Evolutionary conservation across 2,888 invertebrate genomes (phyloP).

Genomic region (Amphimallon solstitiale): DNA sequence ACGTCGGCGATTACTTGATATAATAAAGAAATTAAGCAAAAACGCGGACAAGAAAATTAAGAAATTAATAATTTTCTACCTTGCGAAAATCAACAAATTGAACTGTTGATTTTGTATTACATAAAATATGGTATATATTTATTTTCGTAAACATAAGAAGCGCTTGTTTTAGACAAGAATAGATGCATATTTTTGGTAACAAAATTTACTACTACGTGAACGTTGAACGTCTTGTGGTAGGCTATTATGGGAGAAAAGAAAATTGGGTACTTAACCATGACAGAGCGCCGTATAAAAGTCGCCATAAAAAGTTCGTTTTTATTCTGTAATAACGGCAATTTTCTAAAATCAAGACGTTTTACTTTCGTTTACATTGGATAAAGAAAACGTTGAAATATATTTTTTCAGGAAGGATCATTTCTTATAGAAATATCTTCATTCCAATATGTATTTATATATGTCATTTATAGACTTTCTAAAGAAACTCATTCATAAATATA

Average conservation of each 20-base stretch:
- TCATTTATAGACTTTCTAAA: too few relatives aligned
- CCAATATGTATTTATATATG: too few relatives aligned
- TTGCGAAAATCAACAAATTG: too few relatives aligned
- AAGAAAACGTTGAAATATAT: slow-evolving; percentile 16
- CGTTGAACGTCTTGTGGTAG: slow-evolving; percentile 2
- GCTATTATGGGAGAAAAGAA: slow-evolving; percentile 17
- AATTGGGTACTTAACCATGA: slow-evolving; percentile 32
- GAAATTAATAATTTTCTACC: too few relatives aligned
- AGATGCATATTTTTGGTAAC: slow-evolving; percentile 11
- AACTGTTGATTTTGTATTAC: too few relatives aligned
- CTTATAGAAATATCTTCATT: background rate
- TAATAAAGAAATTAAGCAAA: too few relatives aligned
- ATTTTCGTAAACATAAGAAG: too few relatives aligned
- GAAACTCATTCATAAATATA: too few relatives aligned
- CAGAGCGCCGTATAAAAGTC: slow-evolving; percentile 26
- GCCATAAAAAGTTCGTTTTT: slow-evolving; percentile 14
- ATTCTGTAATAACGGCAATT: slow-evolving; percentile 20
- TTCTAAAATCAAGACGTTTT: slow-evolving; percentile 20
- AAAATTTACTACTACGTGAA: background rate
- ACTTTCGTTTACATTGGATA: slow-evolving; percentile 8
- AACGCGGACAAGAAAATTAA: too few relatives aligned
- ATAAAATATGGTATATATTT: too few relatives aligned
- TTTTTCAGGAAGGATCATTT: background rate
- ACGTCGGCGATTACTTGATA: too few relatives aligned
- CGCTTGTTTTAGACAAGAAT: too few relatives aligned